Base-by-base conservation (phyloP, 2,113 vertebrate species). In the Spea bombifrons region DNA sequence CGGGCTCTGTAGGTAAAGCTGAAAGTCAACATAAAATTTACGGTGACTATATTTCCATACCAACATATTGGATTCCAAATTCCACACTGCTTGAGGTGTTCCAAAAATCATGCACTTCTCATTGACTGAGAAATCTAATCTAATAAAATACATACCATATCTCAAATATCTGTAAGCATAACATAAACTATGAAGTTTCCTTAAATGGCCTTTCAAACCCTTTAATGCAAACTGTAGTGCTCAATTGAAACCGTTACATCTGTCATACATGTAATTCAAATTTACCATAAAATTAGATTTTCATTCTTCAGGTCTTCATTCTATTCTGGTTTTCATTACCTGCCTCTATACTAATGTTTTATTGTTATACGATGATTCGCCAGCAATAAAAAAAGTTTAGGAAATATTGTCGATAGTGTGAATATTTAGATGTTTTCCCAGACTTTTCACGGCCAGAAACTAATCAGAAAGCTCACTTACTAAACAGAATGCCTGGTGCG, bases 401-500 rank as follows among this genome's bases (percentile, higher is more conserved):
- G 73, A 52, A 75, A 67, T 76, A 76, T 76, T 76, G 46, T 50
- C 67, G 75, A 76, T 59, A 13, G 17, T 50, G 64, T 74, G 53
- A 73, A 80, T 68, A 80, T 67, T 66, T 74, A 73, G 78, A 67
- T 66, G 45, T 66, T 68, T 52, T 71, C 46, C 44, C 44, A 15
- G 65, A 80, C 52, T 66, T 68, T 55, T 61, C 8, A 57, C 48
- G 57, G 71, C 64, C 66, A 68, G 68, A 80, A 80, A 67, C 59
- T 68, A 80, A 74, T 80, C 71, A 68, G 71, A 68, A 80, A 59
- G 52, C 71, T 80, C 64, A 59, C 17, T 79, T 73, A 73, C 71
- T 73, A 80, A 80, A 73, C 78, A 67, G 64, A 13, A 82, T 81
- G 87, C 86, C 90, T 86, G 81, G 82, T 80, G 88, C 85, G 85